These are phyloP conservation scores for Ianthella basta DNA, from an alignment of 37 sponge, comb jelly and placozoan species.

Conservation along the genomic window DNA sequence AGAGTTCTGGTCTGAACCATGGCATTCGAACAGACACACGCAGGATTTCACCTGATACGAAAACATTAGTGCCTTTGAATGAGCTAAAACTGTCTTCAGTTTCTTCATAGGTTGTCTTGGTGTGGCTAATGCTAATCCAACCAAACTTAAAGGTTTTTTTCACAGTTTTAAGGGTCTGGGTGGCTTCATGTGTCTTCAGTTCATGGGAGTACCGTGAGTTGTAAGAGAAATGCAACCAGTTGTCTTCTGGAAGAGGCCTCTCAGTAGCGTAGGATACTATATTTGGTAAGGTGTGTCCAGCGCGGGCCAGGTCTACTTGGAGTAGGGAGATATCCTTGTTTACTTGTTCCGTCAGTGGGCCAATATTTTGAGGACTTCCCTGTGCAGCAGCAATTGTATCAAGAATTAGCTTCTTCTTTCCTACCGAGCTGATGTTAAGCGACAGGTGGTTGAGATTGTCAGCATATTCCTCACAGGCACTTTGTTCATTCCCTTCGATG, in stretches of 20 bases:
- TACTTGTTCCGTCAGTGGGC: neutral
- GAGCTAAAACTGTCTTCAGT: neutral
- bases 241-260: neutral
- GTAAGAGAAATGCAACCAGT: conserved; percentile 52
- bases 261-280: neutral
- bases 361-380: neutral
- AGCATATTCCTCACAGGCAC: neutral
- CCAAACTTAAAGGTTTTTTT: neutral
- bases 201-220: conserved; percentile 8
- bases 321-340: neutral
- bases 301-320: neutral
- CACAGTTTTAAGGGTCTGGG: conserved; percentile 1
- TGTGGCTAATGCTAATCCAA: neutral
- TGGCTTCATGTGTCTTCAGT: neutral
- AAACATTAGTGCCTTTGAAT: conserved; percentile 33
- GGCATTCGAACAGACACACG: conserved; percentile 63
- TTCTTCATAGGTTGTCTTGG: neutral
- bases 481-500: neutral
- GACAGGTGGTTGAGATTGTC: neutral
- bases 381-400: neutral
- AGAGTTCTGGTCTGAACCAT: conserved; percentile 65
- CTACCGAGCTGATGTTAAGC: neutral
- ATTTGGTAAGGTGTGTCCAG: neutral
- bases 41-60: conserved; percentile 47
- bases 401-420: neutral